Conservation (phyloP, 2,888 invertebrate genomes). For the Mycalesis mineus region DNA sequence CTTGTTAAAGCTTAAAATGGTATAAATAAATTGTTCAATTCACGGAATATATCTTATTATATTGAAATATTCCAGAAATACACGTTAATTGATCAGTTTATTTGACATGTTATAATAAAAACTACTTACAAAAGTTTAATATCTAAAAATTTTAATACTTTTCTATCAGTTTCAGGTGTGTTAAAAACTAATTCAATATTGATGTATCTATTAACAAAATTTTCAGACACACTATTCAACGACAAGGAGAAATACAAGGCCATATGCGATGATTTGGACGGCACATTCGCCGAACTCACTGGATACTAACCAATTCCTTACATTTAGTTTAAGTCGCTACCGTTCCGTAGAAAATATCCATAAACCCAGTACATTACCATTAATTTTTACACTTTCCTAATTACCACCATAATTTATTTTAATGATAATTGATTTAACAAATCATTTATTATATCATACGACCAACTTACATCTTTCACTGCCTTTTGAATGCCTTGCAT, state of each 20-base stretch:
- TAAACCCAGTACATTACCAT: constrained; percentile 14
- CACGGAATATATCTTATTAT: too few species aligned
- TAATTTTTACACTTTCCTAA: constrained; percentile 13
- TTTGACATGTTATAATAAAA: too few species aligned
- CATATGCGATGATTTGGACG: constrained; percentile 98
- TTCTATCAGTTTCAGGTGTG: constrained; percentile 21
- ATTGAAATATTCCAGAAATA: too few species aligned
- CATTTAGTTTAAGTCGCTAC: constrained; percentile 63
- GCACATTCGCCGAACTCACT: constrained; percentile 97
- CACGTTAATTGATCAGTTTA: too few species aligned
- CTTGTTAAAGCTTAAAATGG: too few species aligned
- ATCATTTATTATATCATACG: not conserved
- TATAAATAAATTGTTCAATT: too few species aligned
- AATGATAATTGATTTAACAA: not conserved
- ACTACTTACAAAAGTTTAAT: too few species aligned
- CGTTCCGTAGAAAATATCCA: constrained; percentile 43
- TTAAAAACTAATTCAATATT: constrained; percentile 38
- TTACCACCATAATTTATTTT: constrained; percentile 7
- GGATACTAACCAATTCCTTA: constrained; percentile 87
- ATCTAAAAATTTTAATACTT: constrained; percentile 26
- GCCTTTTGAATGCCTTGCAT: constrained; percentile 7
- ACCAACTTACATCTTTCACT: constrained; percentile 12
- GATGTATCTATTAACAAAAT: constrained; percentile 62
- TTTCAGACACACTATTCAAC: constrained; percentile 90
- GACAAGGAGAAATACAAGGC: constrained; percentile 97